Evolutionary conservation across 1,140 invertebrate species (phyloP).

Genomic region (Drosophila pectinifera): DNA sequence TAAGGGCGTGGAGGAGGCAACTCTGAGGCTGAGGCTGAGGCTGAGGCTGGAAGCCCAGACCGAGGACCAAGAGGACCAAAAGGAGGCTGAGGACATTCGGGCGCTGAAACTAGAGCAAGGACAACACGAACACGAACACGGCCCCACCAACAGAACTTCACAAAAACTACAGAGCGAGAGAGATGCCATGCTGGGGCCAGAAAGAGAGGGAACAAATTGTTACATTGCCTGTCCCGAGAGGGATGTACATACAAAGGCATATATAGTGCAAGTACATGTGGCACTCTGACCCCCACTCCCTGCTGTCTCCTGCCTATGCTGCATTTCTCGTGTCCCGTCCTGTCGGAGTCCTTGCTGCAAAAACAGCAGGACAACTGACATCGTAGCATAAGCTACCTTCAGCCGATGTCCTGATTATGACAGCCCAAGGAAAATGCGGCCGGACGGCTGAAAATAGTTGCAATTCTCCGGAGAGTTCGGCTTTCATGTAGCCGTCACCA

Average conservation of each 20-base stretch:
- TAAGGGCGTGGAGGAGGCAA: slow-evolving; percentile 39
- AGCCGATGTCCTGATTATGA: slow-evolving; percentile 75
- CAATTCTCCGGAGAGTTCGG: slow-evolving; percentile 62
- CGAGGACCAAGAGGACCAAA: slow-evolving; percentile 18
- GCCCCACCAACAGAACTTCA: slow-evolving; percentile 64
- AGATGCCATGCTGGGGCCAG: slow-evolving; percentile 3
- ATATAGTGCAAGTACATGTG: slow-evolving; percentile 40
- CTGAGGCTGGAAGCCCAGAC: slow-evolving; percentile 25
- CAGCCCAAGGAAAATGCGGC: slow-evolving; percentile 75
- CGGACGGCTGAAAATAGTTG: slow-evolving; percentile 52
- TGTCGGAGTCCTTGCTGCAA: slow-evolving; percentile 46
- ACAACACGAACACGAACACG: slow-evolving; percentile 54
- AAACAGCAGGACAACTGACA: slow-evolving; percentile 50
- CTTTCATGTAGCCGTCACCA: slow-evolving; percentile 48
- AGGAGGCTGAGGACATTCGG: slow-evolving; percentile 48
- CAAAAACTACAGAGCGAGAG: slow-evolving; percentile 52
- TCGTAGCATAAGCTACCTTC: slow-evolving; percentile 63
- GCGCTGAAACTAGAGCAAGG: slow-evolving; percentile 72
- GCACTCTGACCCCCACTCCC: slow-evolving; percentile 15
- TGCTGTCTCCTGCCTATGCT: slow-evolving; percentile 14
- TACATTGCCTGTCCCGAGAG: slow-evolving; percentile 65
- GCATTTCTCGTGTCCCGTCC: slow-evolving; percentile 42
- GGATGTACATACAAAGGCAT: slow-evolving; percentile 12
- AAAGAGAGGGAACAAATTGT: slow-evolving; percentile 56
- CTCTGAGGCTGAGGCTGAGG: neutral